A percentile compares a stretch with the other conserved stretches of the same genome.
These are phyloP conservation scores for Trichopria drosophilae DNA, from an alignment of 2,888 invertebrate genomes.

Conservation along the genomic window DNA sequence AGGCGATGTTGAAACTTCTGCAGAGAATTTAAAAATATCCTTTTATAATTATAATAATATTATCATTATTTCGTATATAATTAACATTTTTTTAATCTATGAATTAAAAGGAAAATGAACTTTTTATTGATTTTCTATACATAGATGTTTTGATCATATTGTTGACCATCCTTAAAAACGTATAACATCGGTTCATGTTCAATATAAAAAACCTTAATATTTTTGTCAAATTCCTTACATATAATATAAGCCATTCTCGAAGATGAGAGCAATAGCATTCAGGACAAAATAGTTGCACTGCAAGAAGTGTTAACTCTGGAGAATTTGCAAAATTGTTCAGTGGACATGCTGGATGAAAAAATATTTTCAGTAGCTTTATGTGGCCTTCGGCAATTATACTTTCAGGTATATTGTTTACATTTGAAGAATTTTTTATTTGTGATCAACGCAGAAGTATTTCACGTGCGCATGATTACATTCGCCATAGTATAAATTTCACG, in stretches of 20 bases:
- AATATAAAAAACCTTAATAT: too few relatives aligned
- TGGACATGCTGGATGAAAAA: constrained; percentile 35
- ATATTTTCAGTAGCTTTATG: constrained; percentile 36
- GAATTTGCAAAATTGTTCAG: constrained; percentile 21
- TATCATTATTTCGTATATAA: constrained; percentile 3
- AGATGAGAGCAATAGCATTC: constrained; percentile 13
- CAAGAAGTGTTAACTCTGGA: constrained; percentile 23
- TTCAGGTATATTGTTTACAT: constrained; percentile 38
- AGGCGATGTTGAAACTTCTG: constrained; percentile 27
- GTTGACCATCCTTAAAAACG: too few relatives aligned
- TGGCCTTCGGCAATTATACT: constrained; percentile 27
- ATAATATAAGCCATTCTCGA: constrained; percentile 27
- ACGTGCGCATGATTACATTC: too few relatives aligned
- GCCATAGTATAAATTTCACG: too few relatives aligned
- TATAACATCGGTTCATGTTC: too few relatives aligned
- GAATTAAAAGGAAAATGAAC: too few relatives aligned
- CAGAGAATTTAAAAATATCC: constrained; percentile 46
- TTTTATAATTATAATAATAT: constrained; percentile 29
- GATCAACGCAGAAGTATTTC: too few relatives aligned
- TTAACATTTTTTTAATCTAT: not conserved
- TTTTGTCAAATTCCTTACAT: too few relatives aligned
- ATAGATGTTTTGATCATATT: too few relatives aligned
- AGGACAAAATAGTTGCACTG: constrained; percentile 22
- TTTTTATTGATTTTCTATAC: not conserved
- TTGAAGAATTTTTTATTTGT: too few relatives aligned